These are phyloP conservation scores for Drosophila mojavensis DNA, from an alignment of 1,140 invertebrate genomes.

Conservation along the genomic window DNA sequence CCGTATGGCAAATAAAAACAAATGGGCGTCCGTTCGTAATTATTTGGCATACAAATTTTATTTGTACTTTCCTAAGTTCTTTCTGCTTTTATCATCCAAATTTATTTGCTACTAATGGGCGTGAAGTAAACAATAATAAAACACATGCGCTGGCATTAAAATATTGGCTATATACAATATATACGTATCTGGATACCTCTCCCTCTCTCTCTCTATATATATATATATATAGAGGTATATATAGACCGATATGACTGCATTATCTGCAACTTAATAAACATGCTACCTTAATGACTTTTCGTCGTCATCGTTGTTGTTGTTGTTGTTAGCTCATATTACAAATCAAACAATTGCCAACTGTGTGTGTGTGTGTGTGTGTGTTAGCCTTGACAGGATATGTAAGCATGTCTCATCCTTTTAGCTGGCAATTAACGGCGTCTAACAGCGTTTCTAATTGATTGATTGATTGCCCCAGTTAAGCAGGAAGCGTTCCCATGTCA, in stretches of 20 bases:
- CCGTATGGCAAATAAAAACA: slow-evolving; percentile 21
- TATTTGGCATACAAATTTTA: slow-evolving; percentile 9
- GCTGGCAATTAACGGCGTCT: slow-evolving; percentile 52
- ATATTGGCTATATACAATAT: background rate
- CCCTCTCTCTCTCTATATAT: background rate
- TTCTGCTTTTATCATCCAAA: slow-evolving; percentile 4
- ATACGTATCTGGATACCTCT: background rate
- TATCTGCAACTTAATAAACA: slow-evolving; percentile 29
- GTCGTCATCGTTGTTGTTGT: background rate
- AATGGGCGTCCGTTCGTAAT: background rate
- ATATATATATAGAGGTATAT: background rate
- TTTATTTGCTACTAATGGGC: slow-evolving; percentile 26
- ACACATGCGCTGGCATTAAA: background rate
- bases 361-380: slow-evolving; percentile 3
- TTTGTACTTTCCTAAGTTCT: slow-evolving; percentile 30
- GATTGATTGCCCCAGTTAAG: slow-evolving; percentile 42
- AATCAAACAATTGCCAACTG: slow-evolving; percentile 38
- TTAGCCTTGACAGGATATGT: slow-evolving; percentile 1
- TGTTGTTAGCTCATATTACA: slow-evolving; percentile 51
- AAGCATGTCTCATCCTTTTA: slow-evolving; percentile 32
- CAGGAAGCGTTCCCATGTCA: background rate
- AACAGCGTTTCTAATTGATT: slow-evolving; percentile 60
- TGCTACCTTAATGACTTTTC: slow-evolving; percentile 43
- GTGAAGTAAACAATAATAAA: slow-evolving; percentile 22
- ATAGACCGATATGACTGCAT: background rate